A percentile compares a stretch with the other conserved stretches of the same genome.
Conservation (phyloP, 2,888 invertebrate genomes). For the Tricholauxania praeusta region DNA sequence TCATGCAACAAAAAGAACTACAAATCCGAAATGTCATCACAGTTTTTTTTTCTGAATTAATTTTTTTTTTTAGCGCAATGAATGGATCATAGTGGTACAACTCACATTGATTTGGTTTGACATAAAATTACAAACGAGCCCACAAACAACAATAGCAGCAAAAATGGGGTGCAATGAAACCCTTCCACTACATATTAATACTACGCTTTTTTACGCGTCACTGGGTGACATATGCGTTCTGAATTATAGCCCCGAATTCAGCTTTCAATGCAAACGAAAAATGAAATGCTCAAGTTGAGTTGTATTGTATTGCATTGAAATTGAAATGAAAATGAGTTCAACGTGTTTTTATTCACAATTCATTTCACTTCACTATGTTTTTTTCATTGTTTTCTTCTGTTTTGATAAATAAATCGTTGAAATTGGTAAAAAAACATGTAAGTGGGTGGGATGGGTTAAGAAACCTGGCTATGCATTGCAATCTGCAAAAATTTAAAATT, state of each 20-base stretch:
- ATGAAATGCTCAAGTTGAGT: slow-evolving; percentile 9
- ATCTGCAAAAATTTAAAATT: slow-evolving; percentile 40
- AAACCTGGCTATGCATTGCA: slow-evolving; percentile 6
- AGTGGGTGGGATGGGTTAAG: background rate
- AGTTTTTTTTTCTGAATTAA: slow-evolving; percentile 38
- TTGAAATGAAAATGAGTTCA: slow-evolving; percentile 53
- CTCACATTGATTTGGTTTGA: slow-evolving; percentile 18
- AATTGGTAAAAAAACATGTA: background rate
- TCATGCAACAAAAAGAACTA: slow-evolving; percentile 21
- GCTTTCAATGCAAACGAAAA: background rate
- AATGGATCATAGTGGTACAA: background rate
- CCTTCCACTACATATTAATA: slow-evolving; percentile 6
- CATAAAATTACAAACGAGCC: slow-evolving; percentile 18
- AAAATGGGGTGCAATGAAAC: slow-evolving; percentile 13
- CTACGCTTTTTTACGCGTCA: slow-evolving; percentile 50
- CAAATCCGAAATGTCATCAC: slow-evolving; percentile 48
- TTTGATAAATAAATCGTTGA: slow-evolving; percentile 9
- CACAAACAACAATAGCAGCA: slow-evolving; percentile 1
- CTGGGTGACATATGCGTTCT: slow-evolving; percentile 60
- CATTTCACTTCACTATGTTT: slow-evolving; percentile 36
- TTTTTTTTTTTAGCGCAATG: too few species aligned
- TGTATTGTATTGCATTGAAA: slow-evolving; percentile 17
- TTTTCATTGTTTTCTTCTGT: slow-evolving; percentile 2
- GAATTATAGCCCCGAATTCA: slow-evolving; percentile 41
- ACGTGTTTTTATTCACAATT: slow-evolving; percentile 58